Evolutionary conservation across 2,888 invertebrate species (phyloP).

Genomic region (Brachynemurus nebulosus): DNA sequence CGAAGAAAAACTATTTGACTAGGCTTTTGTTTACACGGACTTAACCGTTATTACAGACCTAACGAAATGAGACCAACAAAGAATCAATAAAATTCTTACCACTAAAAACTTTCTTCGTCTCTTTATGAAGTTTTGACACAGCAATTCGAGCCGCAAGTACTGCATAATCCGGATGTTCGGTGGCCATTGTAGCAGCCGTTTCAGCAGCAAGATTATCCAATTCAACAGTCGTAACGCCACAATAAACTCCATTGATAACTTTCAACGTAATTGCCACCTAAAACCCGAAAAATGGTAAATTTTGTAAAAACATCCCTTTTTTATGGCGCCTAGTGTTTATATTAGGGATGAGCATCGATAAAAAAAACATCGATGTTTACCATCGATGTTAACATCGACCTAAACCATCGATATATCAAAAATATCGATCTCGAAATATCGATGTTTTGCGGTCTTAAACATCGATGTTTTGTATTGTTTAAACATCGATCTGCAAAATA

Average conservation of each 20-base stretch:
- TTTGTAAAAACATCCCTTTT: neutral
- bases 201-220: conserved; percentile 96
- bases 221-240: conserved; percentile 93
- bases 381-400: too few species aligned
- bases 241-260: conserved; percentile 89
- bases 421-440: too few species aligned
- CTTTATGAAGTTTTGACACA: conserved; percentile 94
- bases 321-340: neutral
- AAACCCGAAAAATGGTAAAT: conserved; percentile 8
- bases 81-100: conserved; percentile 47
- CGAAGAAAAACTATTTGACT: too few species aligned
- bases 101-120: conserved; percentile 88
- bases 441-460: too few species aligned
- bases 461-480: too few species aligned
- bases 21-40: too few species aligned
- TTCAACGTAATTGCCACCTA: conserved; percentile 74
- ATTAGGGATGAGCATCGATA: too few species aligned
- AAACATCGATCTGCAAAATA: too few species aligned
- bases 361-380: too few species aligned
- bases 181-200: conserved; percentile 96
- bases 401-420: conserved; percentile 52
- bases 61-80: too few species aligned
- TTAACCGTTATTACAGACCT: too few species aligned
- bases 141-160: conserved; percentile 80
- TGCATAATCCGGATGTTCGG: conserved; percentile 94